Evolutionary conservation across 2,113 vertebrate genomes (phyloP).

Genomic region (Cranoglanis bouderius): DNA sequence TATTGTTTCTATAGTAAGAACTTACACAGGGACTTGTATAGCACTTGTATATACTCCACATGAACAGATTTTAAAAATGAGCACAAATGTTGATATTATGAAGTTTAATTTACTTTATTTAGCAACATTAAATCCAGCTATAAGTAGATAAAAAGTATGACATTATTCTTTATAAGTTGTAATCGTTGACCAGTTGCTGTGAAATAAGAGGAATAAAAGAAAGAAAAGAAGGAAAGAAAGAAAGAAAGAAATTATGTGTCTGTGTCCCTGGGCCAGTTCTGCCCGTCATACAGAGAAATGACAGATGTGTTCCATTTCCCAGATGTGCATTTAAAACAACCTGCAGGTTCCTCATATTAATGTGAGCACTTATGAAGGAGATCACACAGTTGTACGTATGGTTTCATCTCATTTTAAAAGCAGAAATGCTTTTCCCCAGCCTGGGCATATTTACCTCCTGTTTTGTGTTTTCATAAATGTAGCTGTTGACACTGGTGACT

Average conservation of each 20-base stretch:
- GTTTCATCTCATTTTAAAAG: background rate
- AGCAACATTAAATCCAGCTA: no score
- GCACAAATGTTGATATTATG: background rate
- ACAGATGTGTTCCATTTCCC: conserved; percentile 16
- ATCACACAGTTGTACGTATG: conserved; percentile 8
- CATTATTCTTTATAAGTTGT: background rate
- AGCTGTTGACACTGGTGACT: conserved; percentile 9
- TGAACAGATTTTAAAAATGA: background rate
- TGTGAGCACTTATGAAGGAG: background rate
- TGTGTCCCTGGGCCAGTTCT: background rate
- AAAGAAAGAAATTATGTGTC: background rate
- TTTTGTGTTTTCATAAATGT: conserved; percentile 4
- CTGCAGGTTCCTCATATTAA: background rate
- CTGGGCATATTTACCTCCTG: background rate
- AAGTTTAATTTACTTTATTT: no score
- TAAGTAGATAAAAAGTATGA: background rate
- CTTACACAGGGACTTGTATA: background rate
- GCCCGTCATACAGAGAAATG: background rate
- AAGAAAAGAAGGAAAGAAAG: background rate
- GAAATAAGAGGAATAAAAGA: background rate
- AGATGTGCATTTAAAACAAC: conserved; percentile 14
- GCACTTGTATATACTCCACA: background rate
- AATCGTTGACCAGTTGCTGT: background rate
- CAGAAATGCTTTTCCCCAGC: background rate
- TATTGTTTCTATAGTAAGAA: background rate